phyloP scores from a whole-genome alignment of 64 coral and sea anemone species.

The Anthopleura sola region DNA sequence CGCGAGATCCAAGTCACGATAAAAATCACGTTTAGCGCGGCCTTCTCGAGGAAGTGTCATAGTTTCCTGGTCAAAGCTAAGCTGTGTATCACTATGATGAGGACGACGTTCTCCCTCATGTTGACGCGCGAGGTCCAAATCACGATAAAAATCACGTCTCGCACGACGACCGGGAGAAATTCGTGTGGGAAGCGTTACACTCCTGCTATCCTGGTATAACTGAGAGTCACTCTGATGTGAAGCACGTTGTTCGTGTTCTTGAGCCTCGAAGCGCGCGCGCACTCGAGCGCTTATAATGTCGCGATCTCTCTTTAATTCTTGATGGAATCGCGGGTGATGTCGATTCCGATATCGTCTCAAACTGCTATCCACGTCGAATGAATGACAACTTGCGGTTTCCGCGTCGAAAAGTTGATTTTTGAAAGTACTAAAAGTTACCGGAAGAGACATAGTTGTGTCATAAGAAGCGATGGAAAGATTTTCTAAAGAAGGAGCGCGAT shows the following conservation, averaged over 20 bases:
- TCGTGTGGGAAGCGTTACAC: background rate
- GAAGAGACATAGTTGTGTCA: slow-evolving; percentile 23
- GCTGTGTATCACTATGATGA: background rate
- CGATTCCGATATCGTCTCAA: background rate
- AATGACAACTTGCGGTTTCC: slow-evolving; percentile 21
- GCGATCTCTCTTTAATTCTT: slow-evolving; percentile 13
- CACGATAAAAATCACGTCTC: slow-evolving; percentile 10
- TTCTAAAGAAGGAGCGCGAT: background rate
- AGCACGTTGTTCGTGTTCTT: background rate
- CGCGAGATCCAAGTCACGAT: background rate
- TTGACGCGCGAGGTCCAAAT: background rate
- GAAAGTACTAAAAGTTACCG: slow-evolving; percentile 43
- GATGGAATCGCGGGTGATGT: slow-evolving; percentile 7
- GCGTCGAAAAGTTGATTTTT: slow-evolving; percentile 19
- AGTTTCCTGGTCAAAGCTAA: background rate
- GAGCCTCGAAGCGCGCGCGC: background rate
- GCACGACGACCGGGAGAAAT: background rate
- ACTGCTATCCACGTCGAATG: background rate
- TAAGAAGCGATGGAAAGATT: background rate
- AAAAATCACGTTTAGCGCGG: slow-evolving; percentile 10
- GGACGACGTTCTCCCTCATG: background rate
- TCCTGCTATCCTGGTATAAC: background rate
- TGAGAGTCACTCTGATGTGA: slow-evolving; percentile 19
- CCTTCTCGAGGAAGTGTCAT: background rate
- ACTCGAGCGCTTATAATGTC: background rate